Base-by-base conservation (phyloP, 2,113 vertebrate genomes). In the Edolisoma coerulescens region DNA sequence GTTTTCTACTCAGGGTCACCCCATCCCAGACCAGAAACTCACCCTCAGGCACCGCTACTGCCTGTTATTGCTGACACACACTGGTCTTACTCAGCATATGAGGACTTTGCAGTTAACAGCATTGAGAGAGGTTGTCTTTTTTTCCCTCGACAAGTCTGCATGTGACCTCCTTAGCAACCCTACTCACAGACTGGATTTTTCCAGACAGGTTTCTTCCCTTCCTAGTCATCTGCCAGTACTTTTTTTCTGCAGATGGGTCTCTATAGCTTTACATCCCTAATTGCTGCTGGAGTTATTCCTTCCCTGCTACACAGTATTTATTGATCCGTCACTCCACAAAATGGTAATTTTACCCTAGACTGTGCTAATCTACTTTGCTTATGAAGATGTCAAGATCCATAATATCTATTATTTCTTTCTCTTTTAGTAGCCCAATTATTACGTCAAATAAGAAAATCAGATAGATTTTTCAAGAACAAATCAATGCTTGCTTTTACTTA, bases 311-410 rank as follows among this genome's bases (percentile, higher is more conserved):
- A 70, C 4, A n/a, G 28, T 26, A 45, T 11, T 87, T 89, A 93
- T 23, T 91, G 81, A 95, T 21, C 52, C 52, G 71, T 63, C 87
- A 59, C 19, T 73, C 73, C 63, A 73, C 22, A 77, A 65, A 89
- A 87, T 5, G 10, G 28, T 87, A 49, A 65, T 89, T 93, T 74
- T 77, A 70, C 15, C 35, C 7, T 15, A 49, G 68, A 69, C 45
- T 53, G 10, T 60, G 87, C 84, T 93, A 77, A 94, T 91, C 64
- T 74, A 64, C 64, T 74, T 80, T 84, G 32, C 32, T 84, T 93
- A 69, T 57, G 65, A 93, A 57, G 32, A 61, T 50, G 45, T 73
- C n/a, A 57, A 91, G 50, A 78, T 91, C 81, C 57, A 84, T 89
- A 95, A 45, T 42, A 45, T 74, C 60, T 84, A 74, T 67, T 74